phyloP scores from a whole-genome alignment of 2,113 vertebrate genomes.

The Perognathus longimembris region DNA sequence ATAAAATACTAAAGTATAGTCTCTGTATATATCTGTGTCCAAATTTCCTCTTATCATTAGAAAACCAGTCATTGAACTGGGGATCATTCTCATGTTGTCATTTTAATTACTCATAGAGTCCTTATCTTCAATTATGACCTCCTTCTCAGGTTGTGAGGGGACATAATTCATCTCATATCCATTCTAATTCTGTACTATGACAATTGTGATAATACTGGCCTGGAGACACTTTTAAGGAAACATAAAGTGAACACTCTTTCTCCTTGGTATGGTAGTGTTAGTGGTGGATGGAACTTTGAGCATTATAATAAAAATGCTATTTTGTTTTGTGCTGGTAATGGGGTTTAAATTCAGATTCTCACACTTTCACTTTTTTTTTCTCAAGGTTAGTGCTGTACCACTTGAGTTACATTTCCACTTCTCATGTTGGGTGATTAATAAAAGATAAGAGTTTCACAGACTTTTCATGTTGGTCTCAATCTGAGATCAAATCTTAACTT shows the following conservation, averaged over 20 bases:
- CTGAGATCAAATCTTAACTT: no score
- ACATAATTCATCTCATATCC: neutral
- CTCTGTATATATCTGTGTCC: neutral
- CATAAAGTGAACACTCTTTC: neutral
- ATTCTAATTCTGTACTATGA: neutral
- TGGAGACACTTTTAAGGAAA: neutral
- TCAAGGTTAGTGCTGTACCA: no score
- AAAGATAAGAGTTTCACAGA: no score
- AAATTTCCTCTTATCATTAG: neutral
- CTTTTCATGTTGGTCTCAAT: no score
- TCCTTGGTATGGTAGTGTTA: neutral
- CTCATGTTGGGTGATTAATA: no score
- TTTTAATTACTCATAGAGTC: constrained; percentile 6
- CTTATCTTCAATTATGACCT: neutral
- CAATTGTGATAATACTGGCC: neutral
- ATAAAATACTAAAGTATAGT: neutral
- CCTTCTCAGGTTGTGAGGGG: neutral
- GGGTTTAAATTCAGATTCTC: no score
- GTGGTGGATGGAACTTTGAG: neutral
- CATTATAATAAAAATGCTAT: neutral
- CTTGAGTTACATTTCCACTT: no score
- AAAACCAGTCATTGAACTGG: neutral
- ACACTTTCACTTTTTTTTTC: no score
- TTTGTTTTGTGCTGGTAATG: neutral
- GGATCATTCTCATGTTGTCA: neutral